Evolutionary conservation across 2,888 invertebrate species (phyloP).

Genomic region (Cistogaster globosa): DNA sequence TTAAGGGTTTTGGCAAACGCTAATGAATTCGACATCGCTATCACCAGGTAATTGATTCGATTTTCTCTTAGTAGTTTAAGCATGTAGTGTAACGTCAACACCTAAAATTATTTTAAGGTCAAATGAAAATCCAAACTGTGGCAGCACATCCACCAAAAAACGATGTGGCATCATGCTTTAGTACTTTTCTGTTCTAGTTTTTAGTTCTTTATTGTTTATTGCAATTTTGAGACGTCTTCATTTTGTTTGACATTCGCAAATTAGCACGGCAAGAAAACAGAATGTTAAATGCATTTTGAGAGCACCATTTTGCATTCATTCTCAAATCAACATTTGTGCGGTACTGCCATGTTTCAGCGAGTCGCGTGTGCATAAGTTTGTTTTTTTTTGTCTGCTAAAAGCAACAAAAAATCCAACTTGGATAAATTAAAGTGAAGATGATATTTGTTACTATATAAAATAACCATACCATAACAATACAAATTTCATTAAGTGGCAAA

Average conservation of each 20-base stretch:
- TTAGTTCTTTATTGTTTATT: constrained; percentile 24
- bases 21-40: too few relatives aligned
- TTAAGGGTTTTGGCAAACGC: too few relatives aligned
- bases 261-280: constrained; percentile 17
- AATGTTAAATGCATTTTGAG: constrained; percentile 53
- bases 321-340: constrained; percentile 60
- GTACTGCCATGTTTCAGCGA: constrained; percentile 35
- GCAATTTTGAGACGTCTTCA: constrained; percentile 8
- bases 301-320: constrained; percentile 65
- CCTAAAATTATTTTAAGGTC: too few relatives aligned
- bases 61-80: too few relatives aligned
- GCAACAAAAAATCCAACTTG: constrained; percentile 46
- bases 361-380: constrained; percentile 48
- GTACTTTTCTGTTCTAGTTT: neutral
- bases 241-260: constrained; percentile 50
- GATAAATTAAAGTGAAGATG: constrained; percentile 57
- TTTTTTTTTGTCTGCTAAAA: constrained; percentile 20
- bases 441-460: constrained; percentile 30
- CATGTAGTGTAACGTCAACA: too few relatives aligned
- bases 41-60: too few relatives aligned
- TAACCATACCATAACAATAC: constrained; percentile 38
- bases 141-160: neutral
- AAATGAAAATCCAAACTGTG: neutral
- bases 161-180: constrained; percentile 26
- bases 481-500: constrained; percentile 43